These are phyloP conservation scores for Noturus placidus DNA, from an alignment of 2,113 vertebrate species.

Conservation along the genomic window DNA sequence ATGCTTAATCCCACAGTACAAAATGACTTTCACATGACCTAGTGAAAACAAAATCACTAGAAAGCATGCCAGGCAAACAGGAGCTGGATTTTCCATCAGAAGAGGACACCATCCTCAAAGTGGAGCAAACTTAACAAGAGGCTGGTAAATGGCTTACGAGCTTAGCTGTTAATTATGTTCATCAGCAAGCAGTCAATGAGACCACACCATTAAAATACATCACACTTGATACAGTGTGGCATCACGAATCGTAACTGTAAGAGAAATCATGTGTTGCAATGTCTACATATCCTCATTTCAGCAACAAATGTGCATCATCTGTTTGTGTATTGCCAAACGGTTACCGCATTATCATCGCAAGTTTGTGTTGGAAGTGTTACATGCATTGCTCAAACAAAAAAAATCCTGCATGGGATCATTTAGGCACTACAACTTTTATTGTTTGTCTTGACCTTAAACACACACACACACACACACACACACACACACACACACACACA, in stretches of 20 bases:
- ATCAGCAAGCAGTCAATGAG: conserved; percentile 7
- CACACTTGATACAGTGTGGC: not conserved
- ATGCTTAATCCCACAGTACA: not conserved
- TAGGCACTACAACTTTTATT: not conserved
- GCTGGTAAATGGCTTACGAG: conserved; percentile 2
- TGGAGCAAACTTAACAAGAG: not conserved
- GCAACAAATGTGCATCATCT: not conserved
- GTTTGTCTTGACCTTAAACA: not conserved
- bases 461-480: not conserved
- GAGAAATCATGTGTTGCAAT: not conserved
- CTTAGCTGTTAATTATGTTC: not conserved
- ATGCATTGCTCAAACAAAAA: not conserved
- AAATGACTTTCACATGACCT: not conserved
- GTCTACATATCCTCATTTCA: not conserved
- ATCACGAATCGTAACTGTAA: not conserved
- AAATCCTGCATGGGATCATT: not conserved
- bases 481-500: not conserved
- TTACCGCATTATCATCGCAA: not conserved
- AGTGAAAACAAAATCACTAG: too few species aligned
- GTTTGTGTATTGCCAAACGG: not conserved
- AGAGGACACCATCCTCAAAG: not conserved
- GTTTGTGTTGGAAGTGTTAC: not conserved
- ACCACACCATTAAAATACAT: not conserved
- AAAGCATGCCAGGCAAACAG: not conserved
- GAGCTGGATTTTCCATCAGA: not conserved